Base-by-base conservation (phyloP, 2,888 invertebrate species). In the Hypercompe scribonia region DNA sequence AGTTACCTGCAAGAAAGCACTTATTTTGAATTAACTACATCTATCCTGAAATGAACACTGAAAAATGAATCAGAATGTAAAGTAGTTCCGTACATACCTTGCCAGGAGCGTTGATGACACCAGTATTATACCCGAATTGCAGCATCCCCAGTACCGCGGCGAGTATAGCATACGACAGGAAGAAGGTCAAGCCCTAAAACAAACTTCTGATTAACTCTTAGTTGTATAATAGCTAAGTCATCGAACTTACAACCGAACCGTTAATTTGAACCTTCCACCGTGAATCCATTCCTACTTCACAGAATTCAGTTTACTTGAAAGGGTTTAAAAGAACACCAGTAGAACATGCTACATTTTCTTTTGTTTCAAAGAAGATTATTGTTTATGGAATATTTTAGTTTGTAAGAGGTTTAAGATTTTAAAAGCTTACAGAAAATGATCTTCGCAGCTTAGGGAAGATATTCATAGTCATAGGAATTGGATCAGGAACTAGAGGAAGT, bases 111-210 rank as follows among this genome's bases (percentile, higher is more conserved):
- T 99, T 99, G 95, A 99, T 99, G 89, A 99, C 99, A 91, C 99
- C 99, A 76, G 99, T 99, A 94, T 99, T 99, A 96, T 99, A 99
- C 80, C 99, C 99, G 93, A 99, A 99, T 94, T 99, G 99, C 90
- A 99, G 96, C 99, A 99, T 99, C 75, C 99, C 99, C 90, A 99
- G 96, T 87, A 99, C 99, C 84, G 99, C 98, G 86, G 99, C 98
- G 93, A 99, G 97, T 95, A 99, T 99, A 88, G 99, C 98, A 95
- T 99, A 99, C 84, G 98, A 98, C 90, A 99, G 97, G 96, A 98
- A 99, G 96, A 98, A 98, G 89, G 99, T 99, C 89, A 99, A 96
- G 88, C 99, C 99, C 99, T 99, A 97, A 46, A 97, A 97, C 88
- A 74, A 78, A 74, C 39, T 39, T n/a, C 4, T 46, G 0, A 58